Evolutionary conservation across 2,113 vertebrate species (phyloP).

Genomic region (Thryonomys swinderianus): DNA sequence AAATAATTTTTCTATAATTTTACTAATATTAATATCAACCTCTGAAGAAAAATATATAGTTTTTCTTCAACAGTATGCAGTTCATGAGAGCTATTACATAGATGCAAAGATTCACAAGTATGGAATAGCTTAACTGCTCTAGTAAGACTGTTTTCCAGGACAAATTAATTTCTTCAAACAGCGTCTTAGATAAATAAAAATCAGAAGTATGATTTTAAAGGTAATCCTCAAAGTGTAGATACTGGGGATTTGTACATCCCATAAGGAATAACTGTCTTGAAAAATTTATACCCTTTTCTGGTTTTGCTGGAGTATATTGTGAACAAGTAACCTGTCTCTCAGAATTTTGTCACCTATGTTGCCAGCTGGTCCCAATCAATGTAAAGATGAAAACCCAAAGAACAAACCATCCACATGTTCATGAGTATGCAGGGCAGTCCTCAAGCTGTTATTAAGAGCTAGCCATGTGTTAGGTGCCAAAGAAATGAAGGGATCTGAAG

Average conservation of each 20-base stretch:
- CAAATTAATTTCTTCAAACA: constrained; percentile 41
- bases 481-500: constrained; percentile 50
- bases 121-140: constrained; percentile 2
- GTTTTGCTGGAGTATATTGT: constrained; percentile 44
- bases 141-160: background rate
- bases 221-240: constrained; percentile 29
- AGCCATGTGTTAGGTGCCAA: constrained; percentile 37
- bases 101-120: background rate
- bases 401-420: constrained; percentile 1
- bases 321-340: constrained; percentile 60
- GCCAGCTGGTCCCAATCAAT: constrained; percentile 60
- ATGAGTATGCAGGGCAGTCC: constrained; percentile 36
- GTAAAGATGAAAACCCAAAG: constrained; percentile 59
- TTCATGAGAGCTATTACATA: background rate
- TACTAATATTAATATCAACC: constrained; percentile 10
- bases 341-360: constrained; percentile 67
- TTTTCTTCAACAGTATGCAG: background rate
- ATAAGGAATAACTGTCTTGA: constrained; percentile 26
- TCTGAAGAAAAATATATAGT: constrained; percentile 16
- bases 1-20: background rate
- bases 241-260: constrained; percentile 38
- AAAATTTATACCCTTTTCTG: constrained; percentile 49
- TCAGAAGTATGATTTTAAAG: constrained; percentile 48
- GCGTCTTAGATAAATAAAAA: constrained; percentile 27
- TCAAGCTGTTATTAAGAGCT: constrained; percentile 47